A percentile compares a stretch with the other conserved stretches of the same genome.
phyloP scores from a whole-genome alignment of 2,888 invertebrate species.

The Hydriomena furcata region DNA sequence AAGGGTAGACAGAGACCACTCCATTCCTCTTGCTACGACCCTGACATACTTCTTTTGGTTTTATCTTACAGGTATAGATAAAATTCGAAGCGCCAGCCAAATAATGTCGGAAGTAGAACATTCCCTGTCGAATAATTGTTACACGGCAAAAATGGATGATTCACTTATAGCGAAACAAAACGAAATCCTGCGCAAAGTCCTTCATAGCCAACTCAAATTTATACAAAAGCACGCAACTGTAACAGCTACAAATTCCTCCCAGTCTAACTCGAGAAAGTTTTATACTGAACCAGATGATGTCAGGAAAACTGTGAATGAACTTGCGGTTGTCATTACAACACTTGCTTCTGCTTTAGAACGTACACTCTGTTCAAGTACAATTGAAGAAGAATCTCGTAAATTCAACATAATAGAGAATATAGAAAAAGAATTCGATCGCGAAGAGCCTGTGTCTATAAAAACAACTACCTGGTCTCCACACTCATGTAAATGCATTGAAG shows the following conservation, averaged over 20 bases:
- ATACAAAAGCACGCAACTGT: slow-evolving; percentile 42
- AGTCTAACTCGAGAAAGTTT: slow-evolving; percentile 11
- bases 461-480: slow-evolving; percentile 37
- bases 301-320: slow-evolving; percentile 44
- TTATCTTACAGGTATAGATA: slow-evolving; percentile 49
- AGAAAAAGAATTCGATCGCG: not conserved
- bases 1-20: too few relatives aligned
- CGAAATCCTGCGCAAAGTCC: slow-evolving; percentile 43
- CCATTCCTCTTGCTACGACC: too few relatives aligned
- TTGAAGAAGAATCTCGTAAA: slow-evolving; percentile 16
- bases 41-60: too few relatives aligned
- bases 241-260: not conserved
- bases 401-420: slow-evolving; percentile 3
- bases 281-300: slow-evolving; percentile 19
- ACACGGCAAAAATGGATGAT: slow-evolving; percentile 33
- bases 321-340: slow-evolving; percentile 49
- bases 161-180: slow-evolving; percentile 45
- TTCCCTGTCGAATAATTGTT: slow-evolving; percentile 47
- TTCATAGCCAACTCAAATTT: slow-evolving; percentile 50
- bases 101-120: slow-evolving; percentile 47
- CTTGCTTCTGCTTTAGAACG: slow-evolving; percentile 49
- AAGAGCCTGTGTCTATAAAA: not conserved
- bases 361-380: slow-evolving; percentile 45
- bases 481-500: slow-evolving; percentile 51
- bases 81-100: slow-evolving; percentile 43